Evolutionary conservation across 2,888 invertebrate genomes (phyloP), one percentile per base, ranked within the genome.

Genomic region (Periphyllus acericola): DNA sequence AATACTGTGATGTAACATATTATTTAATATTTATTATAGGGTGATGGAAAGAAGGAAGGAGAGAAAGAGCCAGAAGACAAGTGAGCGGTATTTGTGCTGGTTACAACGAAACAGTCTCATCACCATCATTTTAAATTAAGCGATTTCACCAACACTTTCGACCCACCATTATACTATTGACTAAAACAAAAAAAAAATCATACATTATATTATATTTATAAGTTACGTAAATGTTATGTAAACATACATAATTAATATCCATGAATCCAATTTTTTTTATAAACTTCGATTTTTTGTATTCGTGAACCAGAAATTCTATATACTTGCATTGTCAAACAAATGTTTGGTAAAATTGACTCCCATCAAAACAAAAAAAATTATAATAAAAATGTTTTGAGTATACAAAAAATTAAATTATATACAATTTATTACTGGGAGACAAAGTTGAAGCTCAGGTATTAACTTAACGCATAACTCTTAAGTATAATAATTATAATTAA

Each of bases 41-140:
- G 90, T 89, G 90, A 91, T 90, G 90, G 90, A 85, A 90, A 91
- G 89, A 91, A 90, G 84, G 90, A 90, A 88, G 90, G 89, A 74
- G 91, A 90, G 83, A 90, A 90, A 87, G 90, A 90, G 76, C 90
- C 90, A 83, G 90, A 90, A 86, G 89, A 89, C 46, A 89, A 89
- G 81, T 87, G 74, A 87, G 72, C 87, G 74, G 36, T 74, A 81
- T 81, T 87, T 60, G n/a, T 46, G 46, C n/a, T 87, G 81, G 40
- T 66, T 75, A 72, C 72, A 81, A 87, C 66, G 29, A 81, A 80
- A 66, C 87, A 66, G 87, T 81, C 87, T 86, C 86, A 87, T 87
- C 81, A 87, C 80, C 87, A 87, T 87, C 87, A 87, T 87, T 87
- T 87, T 87, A 87, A 72, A 81, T 87, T 81, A 87, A 87, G 87